phyloP scores from a whole-genome alignment of 1,140 invertebrate genomes.

The Sminthurinus signatus region DNA sequence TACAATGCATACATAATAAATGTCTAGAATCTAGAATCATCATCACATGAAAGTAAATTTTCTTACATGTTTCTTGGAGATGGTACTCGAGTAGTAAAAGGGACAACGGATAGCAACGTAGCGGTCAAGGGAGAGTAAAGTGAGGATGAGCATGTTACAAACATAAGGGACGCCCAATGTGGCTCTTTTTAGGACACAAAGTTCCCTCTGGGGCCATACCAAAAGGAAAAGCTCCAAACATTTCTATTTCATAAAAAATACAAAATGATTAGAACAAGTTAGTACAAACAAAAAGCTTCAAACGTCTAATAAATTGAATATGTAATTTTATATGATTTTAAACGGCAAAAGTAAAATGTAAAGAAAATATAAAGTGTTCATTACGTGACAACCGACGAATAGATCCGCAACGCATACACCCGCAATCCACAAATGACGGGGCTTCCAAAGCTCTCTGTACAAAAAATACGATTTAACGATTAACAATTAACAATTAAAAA shows the following conservation, averaged over 20 bases:
- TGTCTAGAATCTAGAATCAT: no score
- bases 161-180: slow-evolving; percentile 39
- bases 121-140: slow-evolving; percentile 36
- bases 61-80: slow-evolving; percentile 37
- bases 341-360: no score
- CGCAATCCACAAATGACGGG: slow-evolving; percentile 41
- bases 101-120: slow-evolving; percentile 37
- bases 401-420: slow-evolving; percentile 40
- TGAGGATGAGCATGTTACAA: slow-evolving; percentile 37
- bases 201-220: slow-evolving; percentile 17
- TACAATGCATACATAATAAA: no score
- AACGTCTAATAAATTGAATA: no score
- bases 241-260: no score
- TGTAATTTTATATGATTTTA: no score
- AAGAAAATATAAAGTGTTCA: no score
- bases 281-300: no score
- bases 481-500: no score
- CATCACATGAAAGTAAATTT: no score
- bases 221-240: slow-evolving; percentile 32
- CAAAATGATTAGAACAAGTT: no score
- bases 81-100: slow-evolving; percentile 36
- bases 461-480: no score
- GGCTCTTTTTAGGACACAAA: slow-evolving; percentile 33
- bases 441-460: slow-evolving; percentile 42
- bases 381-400: slow-evolving; percentile 36